These are phyloP conservation scores for Medauroidea extradentata DNA, from an alignment of 1,140 invertebrate genomes.

Conservation along the genomic window DNA sequence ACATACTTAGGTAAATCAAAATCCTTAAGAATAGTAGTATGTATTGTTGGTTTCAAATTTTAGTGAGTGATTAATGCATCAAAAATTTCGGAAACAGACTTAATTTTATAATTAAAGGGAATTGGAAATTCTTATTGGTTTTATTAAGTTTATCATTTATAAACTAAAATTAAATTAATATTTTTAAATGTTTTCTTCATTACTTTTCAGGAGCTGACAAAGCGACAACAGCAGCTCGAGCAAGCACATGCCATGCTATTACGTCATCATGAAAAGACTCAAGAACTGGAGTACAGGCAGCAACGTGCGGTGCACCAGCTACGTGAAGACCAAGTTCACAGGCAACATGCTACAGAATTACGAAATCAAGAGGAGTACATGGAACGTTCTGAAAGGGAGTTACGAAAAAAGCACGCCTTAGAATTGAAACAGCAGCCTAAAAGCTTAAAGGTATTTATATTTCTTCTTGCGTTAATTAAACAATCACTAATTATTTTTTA, in stretches of 20 bases:
- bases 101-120: no score
- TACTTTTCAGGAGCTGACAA: conserved; percentile 79
- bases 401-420: conserved; percentile 94
- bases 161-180: no score
- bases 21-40: no score
- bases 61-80: no score
- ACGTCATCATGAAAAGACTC: conserved; percentile 93
- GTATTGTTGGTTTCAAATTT: no score
- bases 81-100: no score
- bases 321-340: conserved; percentile 83
- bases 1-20: no score
- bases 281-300: conserved; percentile 92
- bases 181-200: not conserved
- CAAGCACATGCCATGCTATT: conserved; percentile 93
- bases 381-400: conserved; percentile 84
- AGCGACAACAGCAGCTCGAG: conserved; percentile 90
- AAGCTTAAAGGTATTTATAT: conserved; percentile 79
- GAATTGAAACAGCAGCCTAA: conserved; percentile 98
- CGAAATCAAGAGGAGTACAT: conserved; percentile 97
- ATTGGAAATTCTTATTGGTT: no score
- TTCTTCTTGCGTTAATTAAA: no score
- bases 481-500: no score
- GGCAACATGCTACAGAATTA: conserved; percentile 93
- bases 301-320: conserved; percentile 90
- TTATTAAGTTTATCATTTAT: no score